Conservation (phyloP, 2,797 vertebrate species). For the Tympanoctomys barrerae region DNA sequence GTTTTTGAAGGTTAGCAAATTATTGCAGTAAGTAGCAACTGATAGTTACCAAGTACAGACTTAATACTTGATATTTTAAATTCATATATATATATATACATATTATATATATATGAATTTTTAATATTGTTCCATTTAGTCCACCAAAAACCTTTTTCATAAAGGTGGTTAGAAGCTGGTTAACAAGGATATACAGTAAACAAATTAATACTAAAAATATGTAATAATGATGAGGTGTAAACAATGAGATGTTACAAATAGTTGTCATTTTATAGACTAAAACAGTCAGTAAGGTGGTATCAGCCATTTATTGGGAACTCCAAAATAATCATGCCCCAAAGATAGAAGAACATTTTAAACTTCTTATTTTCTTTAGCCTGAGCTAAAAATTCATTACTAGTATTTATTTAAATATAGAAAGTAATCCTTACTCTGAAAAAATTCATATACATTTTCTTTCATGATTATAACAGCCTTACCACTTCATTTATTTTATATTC, state of each 20-base stretch:
- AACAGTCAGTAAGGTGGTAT: neutral
- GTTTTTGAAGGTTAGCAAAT: constrained; percentile 68
- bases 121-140: constrained; percentile 26
- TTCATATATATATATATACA: neutral
- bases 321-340: neutral
- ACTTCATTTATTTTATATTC: constrained; percentile 6
- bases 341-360: neutral
- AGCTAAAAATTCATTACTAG: neutral
- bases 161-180: neutral
- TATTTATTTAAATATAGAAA: constrained; percentile 53
- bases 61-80: constrained; percentile 27
- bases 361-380: constrained; percentile 46
- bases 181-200: constrained; percentile 22
- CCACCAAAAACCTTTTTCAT: neutral
- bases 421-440: neutral
- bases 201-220: constrained; percentile 22
- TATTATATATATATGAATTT: neutral
- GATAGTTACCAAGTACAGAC: neutral
- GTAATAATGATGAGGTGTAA: neutral
- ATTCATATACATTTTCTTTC: constrained; percentile 13
- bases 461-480: neutral
- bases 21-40: neutral
- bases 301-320: neutral
- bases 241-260: neutral
- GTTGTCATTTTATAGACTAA: neutral